These are phyloP conservation scores for Montipora sp. DNA, from an alignment of 64 coral and sea anemone genomes.

Conservation along the genomic window DNA sequence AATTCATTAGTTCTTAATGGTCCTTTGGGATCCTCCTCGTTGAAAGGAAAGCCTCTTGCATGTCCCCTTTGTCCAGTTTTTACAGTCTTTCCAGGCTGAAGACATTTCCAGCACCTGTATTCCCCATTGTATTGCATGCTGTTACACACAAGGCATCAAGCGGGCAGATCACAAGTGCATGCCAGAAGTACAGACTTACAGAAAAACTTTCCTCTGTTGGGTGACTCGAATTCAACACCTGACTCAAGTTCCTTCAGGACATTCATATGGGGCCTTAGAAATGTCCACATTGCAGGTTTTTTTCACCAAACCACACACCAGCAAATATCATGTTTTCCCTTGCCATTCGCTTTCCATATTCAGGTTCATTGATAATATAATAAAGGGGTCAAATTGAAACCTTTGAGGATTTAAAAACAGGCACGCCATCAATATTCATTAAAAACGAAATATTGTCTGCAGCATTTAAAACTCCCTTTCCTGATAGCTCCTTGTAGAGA, in stretches of 20 bases:
- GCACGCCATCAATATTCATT: constrained; percentile 71
- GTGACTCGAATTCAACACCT: constrained; percentile 42
- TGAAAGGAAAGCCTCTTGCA: constrained; percentile 33
- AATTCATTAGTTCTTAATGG: background rate
- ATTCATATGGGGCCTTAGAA: constrained; percentile 50
- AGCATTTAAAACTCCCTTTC: constrained; percentile 37
- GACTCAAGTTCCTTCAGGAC: constrained; percentile 41
- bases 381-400: constrained; percentile 79
- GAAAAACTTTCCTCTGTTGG: constrained; percentile 36
- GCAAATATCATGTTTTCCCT: constrained; percentile 80
- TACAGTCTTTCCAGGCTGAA: constrained; percentile 33
- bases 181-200: constrained; percentile 39
- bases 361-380: constrained; percentile 71
- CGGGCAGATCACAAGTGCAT: constrained; percentile 61
- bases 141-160: constrained; percentile 64
- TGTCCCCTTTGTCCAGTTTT: constrained; percentile 19
- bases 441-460: constrained; percentile 71
- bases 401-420: constrained; percentile 90
- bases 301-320: constrained; percentile 79
- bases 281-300: constrained; percentile 77
- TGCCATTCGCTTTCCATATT: constrained; percentile 58
- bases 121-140: constrained; percentile 68
- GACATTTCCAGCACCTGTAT: constrained; percentile 62
- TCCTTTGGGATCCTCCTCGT: constrained; percentile 42
- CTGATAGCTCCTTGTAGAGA: constrained; percentile 59